These are phyloP conservation scores for Apotomis betuletana DNA, from an alignment of 2,888 invertebrate species.

Conservation along the genomic window DNA sequence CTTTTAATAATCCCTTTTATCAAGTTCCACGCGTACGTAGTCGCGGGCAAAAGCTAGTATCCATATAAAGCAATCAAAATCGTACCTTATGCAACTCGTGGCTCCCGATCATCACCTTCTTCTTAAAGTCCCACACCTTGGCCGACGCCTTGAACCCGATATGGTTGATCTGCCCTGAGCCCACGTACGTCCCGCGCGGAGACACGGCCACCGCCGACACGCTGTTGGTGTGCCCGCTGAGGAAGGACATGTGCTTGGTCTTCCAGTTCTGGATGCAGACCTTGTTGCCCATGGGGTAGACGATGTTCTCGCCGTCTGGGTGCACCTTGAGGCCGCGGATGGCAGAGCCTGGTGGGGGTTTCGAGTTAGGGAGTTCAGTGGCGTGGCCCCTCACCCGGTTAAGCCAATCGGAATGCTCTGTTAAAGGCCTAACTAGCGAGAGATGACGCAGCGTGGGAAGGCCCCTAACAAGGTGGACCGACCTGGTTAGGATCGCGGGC, in stretches of 20 bases:
- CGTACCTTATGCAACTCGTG: conserved; percentile 92
- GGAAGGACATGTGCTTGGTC: conserved; percentile 88
- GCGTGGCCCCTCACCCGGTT: no score
- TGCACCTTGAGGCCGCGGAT: conserved; percentile 87
- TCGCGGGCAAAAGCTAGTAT: no score
- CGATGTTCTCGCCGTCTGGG: conserved; percentile 87
- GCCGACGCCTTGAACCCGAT: conserved; percentile 95
- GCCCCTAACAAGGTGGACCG: no score
- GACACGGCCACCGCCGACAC: conserved; percentile 92
- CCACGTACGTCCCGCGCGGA: conserved; percentile 88
- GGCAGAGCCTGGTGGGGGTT: conserved; percentile 61
- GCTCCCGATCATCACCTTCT: conserved; percentile 84
- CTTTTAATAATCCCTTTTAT: no score
- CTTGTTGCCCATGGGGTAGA: conserved; percentile 92
- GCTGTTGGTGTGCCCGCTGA: conserved; percentile 91
- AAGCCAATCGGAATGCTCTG: no score
- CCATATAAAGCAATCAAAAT: no score
- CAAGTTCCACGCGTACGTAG: no score
- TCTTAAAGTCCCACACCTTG: conserved; percentile 93
- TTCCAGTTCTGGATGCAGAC: conserved; percentile 88
- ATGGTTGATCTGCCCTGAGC: conserved; percentile 95
- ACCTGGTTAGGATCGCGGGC: no score
- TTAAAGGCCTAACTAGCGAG: no score
- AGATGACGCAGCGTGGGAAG: no score
- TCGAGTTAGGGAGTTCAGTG: no score